These are phyloP conservation scores for Proteles cristata DNA, from an alignment of 2,113 vertebrate species.

Conservation along the genomic window DNA sequence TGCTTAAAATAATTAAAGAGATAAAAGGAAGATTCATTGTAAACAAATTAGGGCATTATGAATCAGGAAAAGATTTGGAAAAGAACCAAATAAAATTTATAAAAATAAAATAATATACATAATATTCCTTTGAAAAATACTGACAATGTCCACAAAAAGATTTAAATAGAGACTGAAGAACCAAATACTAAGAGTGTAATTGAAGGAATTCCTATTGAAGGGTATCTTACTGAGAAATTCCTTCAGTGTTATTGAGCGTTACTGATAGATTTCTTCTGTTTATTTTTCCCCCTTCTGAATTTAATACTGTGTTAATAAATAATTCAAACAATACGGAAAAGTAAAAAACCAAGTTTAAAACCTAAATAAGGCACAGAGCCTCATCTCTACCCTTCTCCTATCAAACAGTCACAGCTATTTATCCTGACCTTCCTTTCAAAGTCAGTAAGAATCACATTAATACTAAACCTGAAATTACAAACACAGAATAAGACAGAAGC, in stretches of 20 bases:
- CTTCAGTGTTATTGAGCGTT: neutral
- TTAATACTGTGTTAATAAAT: slow-evolving; percentile 19
- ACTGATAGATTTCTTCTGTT: neutral
- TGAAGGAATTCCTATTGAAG: neutral
- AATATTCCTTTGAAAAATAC: slow-evolving; percentile 15
- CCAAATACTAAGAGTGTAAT: neutral
- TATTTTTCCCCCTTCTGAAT: neutral
- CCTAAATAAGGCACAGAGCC: neutral
- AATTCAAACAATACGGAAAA: slow-evolving; percentile 27
- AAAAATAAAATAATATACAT: slow-evolving; percentile 32
- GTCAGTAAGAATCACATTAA: neutral
- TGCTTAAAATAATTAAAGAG: slow-evolving; percentile 26
- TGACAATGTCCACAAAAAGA: neutral
- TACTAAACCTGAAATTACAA: slow-evolving; percentile 28
- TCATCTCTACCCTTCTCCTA: neutral
- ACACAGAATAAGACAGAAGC: neutral
- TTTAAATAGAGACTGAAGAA: neutral
- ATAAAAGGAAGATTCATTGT: slow-evolving; percentile 28
- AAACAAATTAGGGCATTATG: neutral
- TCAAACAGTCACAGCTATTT: neutral
- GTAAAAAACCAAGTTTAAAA: neutral
- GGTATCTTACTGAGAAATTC: neutral
- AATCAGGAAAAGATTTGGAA: slow-evolving; percentile 34
- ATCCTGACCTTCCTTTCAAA: neutral
- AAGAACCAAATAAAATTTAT: neutral